phyloP scores from a whole-genome alignment of 1,140 invertebrate species.

The Ceratina australensis region DNA sequence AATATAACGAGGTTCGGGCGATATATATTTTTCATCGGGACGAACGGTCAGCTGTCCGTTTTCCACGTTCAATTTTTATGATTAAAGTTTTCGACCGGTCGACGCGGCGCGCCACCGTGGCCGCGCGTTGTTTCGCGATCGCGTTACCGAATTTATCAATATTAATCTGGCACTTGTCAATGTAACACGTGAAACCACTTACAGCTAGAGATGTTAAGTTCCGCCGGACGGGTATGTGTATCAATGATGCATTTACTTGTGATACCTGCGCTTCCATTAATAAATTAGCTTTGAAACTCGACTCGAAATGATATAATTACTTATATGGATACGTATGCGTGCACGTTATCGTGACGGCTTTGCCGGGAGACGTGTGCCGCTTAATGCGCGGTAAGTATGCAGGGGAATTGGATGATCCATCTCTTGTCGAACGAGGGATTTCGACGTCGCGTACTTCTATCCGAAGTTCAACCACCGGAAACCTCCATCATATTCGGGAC shows the following conservation, averaged over 20 bases:
- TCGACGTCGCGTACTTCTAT: slow-evolving; percentile 49
- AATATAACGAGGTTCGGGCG: slow-evolving; percentile 45
- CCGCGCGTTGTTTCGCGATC: slow-evolving; percentile 4
- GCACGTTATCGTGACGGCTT: neutral
- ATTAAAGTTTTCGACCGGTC: slow-evolving; percentile 40
- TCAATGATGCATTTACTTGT: slow-evolving; percentile 9
- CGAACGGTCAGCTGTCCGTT: slow-evolving; percentile 30
- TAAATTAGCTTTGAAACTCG: neutral
- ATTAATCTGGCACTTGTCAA: slow-evolving; percentile 31
- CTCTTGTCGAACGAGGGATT: slow-evolving; percentile 57
- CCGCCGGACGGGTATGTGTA: neutral
- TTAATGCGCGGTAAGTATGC: slow-evolving; percentile 48
- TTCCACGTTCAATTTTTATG: slow-evolving; percentile 49
- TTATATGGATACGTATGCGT: too few species aligned
- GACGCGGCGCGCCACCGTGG: neutral
- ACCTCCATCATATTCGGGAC: neutral
- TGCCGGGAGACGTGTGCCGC: neutral
- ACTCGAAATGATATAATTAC: neutral
- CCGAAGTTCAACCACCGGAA: neutral
- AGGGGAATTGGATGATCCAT: slow-evolving; percentile 58
- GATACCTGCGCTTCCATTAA: neutral
- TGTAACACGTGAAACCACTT: slow-evolving; percentile 35
- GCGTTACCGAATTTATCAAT: slow-evolving; percentile 33
- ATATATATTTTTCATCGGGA: slow-evolving; percentile 43
- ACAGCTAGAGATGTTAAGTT: neutral